A percentile compares a stretch with the other conserved stretches of the same genome.
phyloP scores from a whole-genome alignment of 2,797 vertebrate genomes.

The Gymnothorax javanicus region DNA sequence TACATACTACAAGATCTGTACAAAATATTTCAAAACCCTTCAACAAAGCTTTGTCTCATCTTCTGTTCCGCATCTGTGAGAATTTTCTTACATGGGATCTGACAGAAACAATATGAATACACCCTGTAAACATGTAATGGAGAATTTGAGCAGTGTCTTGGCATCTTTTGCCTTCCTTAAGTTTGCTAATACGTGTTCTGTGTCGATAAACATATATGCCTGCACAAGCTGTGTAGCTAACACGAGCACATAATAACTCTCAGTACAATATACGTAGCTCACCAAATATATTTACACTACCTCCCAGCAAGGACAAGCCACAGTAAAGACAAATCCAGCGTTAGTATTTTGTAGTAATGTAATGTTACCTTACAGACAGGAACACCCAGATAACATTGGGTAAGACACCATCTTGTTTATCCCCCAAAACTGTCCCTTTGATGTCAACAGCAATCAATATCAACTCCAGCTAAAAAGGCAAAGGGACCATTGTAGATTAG shows the following conservation, averaged over 20 bases:
- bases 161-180: not conserved
- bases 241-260: constrained; percentile 52
- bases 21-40: constrained; percentile 73
- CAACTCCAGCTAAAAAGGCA: not conserved
- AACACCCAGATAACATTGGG: not conserved
- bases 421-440: not conserved
- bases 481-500: not conserved
- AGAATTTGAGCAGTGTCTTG: constrained; percentile 1
- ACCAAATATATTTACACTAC: constrained; percentile 65
- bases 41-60: constrained; percentile 55
- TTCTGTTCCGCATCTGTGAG: constrained; percentile 55
- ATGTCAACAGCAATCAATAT: not conserved
- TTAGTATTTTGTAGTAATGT: not conserved
- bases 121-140: not conserved
- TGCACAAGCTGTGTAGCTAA: constrained; percentile 30
- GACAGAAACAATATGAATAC: constrained; percentile 35
- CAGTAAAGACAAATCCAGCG: not conserved
- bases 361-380: not conserved
- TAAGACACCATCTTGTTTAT: not conserved
- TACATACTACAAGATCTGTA: constrained; percentile 79
- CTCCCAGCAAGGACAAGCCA: constrained; percentile 35
- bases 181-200: not conserved
- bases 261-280: constrained; percentile 50
- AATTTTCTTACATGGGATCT: constrained; percentile 52
- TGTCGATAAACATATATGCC: constrained; percentile 13